Percentiles rank a stretch among this genome's conserved stretches.
These are phyloP conservation scores for Philhelius pedissequus DNA, from an alignment of 2,888 invertebrate species.

Conservation along the genomic window DNA sequence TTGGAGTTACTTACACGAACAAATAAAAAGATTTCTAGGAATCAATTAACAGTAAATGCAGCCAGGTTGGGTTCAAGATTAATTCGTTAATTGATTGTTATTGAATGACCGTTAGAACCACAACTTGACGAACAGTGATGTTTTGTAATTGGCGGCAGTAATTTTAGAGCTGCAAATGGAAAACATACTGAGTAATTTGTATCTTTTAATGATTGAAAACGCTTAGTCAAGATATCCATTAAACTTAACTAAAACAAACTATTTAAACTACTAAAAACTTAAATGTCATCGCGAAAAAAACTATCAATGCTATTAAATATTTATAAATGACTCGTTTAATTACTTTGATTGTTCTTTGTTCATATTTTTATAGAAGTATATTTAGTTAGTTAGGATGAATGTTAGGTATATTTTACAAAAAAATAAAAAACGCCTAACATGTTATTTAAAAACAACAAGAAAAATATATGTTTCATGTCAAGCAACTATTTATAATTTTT, in stretches of 20 bases:
- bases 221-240: not conserved
- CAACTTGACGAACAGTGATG: not conserved
- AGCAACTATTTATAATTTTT: not conserved
- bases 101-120: conserved; percentile 20
- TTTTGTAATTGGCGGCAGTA: not conserved
- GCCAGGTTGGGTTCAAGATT: conserved; percentile 45
- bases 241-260: not conserved
- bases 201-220: not conserved
- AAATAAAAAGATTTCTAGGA: conserved; percentile 27
- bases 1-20: not conserved
- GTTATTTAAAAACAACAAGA: not conserved
- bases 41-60: conserved; percentile 42
- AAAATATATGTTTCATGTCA: not conserved
- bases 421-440: not conserved
- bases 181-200: not conserved
- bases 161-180: not conserved
- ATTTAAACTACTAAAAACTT: too few species aligned
- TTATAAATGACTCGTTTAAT: not conserved
- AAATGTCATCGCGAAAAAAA: not conserved
- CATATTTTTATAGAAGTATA: not conserved
- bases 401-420: not conserved
- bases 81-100: conserved; percentile 37
- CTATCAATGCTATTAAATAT: not conserved
- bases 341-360: not conserved
- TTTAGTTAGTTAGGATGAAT: too few species aligned